Base-by-base conservation (phyloP, 2,113 vertebrate species). In the Gadus macrocephalus region DNA sequence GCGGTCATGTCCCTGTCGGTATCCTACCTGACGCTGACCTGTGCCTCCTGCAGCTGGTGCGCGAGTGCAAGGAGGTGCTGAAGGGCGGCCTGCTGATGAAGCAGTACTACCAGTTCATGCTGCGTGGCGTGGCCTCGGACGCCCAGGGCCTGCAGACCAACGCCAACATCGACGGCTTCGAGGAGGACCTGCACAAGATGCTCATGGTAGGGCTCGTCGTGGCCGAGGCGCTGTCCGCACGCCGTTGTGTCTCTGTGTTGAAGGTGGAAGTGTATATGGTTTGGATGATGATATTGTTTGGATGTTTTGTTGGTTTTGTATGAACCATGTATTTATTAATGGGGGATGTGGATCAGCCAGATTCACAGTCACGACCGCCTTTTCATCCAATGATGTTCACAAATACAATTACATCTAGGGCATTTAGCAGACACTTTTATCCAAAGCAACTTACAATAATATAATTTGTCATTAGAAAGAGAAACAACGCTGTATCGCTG, bases 21-120 rank as follows among this genome's bases (percentile, higher is more conserved):
- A 9, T 49, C 42, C 8, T 7, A 49, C 6, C 42, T 49, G 42
- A 49, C 42, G 42, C 42, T 14, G 42, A 9, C 42, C 9, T 12
- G 42, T 14, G 42, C 42, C 11, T 9, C 42, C 42, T 91, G 84
- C 90, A 99, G 97, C 90, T 99, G 88, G 97, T 97, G 78, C 93
- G 97, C 9, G 97, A 99, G 85, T 99, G 97, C 81, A 98, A 97
- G 75, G 97, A 99, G 83, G 95, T 99, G 68, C 90, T 98, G 65
- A 98, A 98, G 83, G 97, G 97, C 0, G 97, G 97, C 9, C 94
- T 99, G 3, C 84, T 99, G 72, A 98, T 99, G 97, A 99, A 98
- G 89, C 97, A 97, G 91, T 98, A 99, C 88, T 98, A 99, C 87
- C 97, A 98, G 90, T 98, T 95, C 84, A 98, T 98, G 97, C 91